phyloP scores from a whole-genome alignment of 2,113 vertebrate genomes.

The Tragelaphus scriptus region DNA sequence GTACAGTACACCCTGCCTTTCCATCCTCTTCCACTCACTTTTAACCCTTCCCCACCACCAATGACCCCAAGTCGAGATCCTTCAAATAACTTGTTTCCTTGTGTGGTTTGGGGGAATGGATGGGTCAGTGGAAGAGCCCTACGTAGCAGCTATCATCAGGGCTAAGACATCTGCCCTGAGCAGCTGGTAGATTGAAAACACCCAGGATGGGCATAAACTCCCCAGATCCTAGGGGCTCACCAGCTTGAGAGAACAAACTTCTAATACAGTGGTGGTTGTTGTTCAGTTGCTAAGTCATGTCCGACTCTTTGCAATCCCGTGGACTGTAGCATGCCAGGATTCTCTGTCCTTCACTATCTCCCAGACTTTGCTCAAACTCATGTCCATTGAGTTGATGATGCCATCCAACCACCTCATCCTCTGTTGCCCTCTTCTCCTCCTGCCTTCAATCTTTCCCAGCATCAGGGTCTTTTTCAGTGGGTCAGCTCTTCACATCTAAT shows the following conservation, averaged over 20 bases:
- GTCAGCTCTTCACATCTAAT: neutral
- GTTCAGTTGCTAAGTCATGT: neutral
- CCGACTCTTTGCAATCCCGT: fast-evolving
- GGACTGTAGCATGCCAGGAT: neutral
- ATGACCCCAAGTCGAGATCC: neutral
- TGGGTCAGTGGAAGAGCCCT: neutral
- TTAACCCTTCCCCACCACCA: neutral
- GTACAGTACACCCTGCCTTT: neutral
- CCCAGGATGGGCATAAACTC: neutral
- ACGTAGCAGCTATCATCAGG: neutral
- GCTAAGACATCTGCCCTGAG: neutral
- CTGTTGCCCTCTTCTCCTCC: neutral
- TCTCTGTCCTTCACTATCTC: neutral
- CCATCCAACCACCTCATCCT: neutral
- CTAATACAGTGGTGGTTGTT: neutral
- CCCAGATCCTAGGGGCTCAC: neutral
- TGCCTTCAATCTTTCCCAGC: neutral
- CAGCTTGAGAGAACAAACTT: neutral
- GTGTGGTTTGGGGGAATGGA: neutral
- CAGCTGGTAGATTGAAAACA: neutral
- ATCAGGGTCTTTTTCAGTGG: neutral
- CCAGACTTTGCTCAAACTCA: neutral
- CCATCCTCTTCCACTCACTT: neutral
- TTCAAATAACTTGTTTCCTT: neutral
- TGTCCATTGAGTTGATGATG: neutral